These are phyloP conservation scores for Calephelis nemesis DNA, from an alignment of 1,140 invertebrate species.

Conservation along the genomic window DNA sequence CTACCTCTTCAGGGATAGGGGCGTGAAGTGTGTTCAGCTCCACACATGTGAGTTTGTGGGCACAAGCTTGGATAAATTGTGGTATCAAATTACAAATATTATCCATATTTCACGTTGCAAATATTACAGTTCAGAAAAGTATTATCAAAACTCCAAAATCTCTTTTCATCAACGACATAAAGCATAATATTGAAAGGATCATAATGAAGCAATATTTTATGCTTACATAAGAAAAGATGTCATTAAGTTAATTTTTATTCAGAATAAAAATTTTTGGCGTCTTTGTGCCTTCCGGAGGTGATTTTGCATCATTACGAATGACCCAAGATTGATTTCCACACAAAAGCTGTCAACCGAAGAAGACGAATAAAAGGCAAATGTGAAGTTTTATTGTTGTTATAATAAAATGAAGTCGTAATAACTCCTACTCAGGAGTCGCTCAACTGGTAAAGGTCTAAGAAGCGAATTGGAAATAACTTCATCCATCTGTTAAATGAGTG, in stretches of 20 bases:
- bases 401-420: constrained; percentile 78
- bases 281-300: constrained; percentile 67
- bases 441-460: not conserved
- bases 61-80: no score
- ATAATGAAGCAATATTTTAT: constrained; percentile 7
- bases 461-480: no score
- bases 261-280: constrained; percentile 54
- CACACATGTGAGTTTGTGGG: no score
- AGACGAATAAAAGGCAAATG: constrained; percentile 59
- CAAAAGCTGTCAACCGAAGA: constrained; percentile 65
- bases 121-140: no score
- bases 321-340: constrained; percentile 68
- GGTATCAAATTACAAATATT: no score
- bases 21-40: no score
- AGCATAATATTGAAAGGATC: not conserved
- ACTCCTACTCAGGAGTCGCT: constrained; percentile 31
- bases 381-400: constrained; percentile 67
- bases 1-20: no score
- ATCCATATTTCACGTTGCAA: no score
- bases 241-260: constrained; percentile 37
- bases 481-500: no score
- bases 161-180: not conserved
- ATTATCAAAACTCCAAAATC: no score
- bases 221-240: not conserved
- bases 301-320: constrained; percentile 68